Evolutionary conservation across 2,797 vertebrate species (phyloP).

Genomic region (Tapirus indicus): DNA sequence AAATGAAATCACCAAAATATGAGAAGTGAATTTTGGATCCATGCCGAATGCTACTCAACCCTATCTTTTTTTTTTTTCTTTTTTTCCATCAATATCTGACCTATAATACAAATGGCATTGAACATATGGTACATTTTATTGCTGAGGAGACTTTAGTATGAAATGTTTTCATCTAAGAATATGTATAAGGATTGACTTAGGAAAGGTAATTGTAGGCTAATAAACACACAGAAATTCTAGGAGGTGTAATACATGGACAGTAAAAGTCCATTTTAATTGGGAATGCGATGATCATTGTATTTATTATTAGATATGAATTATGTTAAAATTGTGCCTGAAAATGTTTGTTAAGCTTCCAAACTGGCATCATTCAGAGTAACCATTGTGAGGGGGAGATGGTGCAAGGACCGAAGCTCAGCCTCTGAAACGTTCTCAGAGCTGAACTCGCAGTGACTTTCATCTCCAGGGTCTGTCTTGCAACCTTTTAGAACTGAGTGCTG

Average conservation of each 20-base stretch:
- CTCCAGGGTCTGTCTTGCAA: not conserved
- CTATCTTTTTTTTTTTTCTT: not conserved
- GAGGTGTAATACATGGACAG: not conserved
- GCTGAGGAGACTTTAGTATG: slow-evolving; percentile 1
- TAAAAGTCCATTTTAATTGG: slow-evolving; percentile 1
- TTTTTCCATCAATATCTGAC: not conserved
- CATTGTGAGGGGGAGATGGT: not conserved
- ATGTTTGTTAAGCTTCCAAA: slow-evolving; percentile 39
- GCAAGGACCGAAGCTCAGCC: not conserved
- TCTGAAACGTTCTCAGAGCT: not conserved
- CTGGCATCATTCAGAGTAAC: not conserved
- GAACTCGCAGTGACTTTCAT: not conserved
- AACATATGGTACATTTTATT: not conserved
- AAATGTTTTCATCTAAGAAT: slow-evolving; percentile 59
- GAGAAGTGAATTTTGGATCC: slow-evolving; percentile 49
- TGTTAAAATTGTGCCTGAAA: not conserved
- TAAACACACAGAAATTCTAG: not conserved
- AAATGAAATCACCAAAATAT: slow-evolving; percentile 34
- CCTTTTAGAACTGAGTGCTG: not conserved
- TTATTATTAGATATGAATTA: not conserved
- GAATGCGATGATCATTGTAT: not conserved
- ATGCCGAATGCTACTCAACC: not conserved
- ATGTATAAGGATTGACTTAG: not conserved
- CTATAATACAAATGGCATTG: slow-evolving; percentile 19
- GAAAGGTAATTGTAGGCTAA: not conserved